phyloP scores from a whole-genome alignment of 2,113 vertebrate genomes.

The Sebastes schlegelii region DNA sequence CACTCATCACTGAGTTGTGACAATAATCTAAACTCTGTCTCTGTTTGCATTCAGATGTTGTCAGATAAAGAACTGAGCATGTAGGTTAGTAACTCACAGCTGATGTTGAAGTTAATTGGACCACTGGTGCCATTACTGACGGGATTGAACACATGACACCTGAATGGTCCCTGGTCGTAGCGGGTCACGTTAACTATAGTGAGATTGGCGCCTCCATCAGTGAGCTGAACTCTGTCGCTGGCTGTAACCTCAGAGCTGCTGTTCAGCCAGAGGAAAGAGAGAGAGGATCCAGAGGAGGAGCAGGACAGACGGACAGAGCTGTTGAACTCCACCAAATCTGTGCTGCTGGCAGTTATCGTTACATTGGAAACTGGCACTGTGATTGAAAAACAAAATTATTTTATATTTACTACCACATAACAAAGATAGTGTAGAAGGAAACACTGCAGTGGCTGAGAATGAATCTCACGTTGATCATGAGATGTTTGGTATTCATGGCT shows the following conservation, averaged over 20 bases:
- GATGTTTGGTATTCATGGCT: neutral
- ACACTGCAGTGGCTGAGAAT: neutral
- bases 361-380: no score
- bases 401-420: neutral
- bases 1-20: neutral
- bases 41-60: neutral
- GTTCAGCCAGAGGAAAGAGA: no score
- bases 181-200: constrained; percentile 37
- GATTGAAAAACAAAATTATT: neutral
- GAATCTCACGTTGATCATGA: neutral
- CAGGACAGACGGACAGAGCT: no score
- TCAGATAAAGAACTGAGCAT: neutral
- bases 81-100: constrained; percentile 42
- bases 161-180: constrained; percentile 59
- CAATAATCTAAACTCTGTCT: neutral
- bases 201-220: no score
- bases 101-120: constrained; percentile 24
- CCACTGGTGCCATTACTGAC: constrained; percentile 24
- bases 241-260: no score
- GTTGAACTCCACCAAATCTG: no score
- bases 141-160: constrained; percentile 21
- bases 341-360: no score
- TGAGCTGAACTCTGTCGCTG: no score
- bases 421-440: neutral
- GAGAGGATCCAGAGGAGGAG: no score